Percentiles rank a stretch among this genome's conserved stretches.
phyloP scores from a whole-genome alignment of 2,113 vertebrate species.

The Caretta caretta region DNA sequence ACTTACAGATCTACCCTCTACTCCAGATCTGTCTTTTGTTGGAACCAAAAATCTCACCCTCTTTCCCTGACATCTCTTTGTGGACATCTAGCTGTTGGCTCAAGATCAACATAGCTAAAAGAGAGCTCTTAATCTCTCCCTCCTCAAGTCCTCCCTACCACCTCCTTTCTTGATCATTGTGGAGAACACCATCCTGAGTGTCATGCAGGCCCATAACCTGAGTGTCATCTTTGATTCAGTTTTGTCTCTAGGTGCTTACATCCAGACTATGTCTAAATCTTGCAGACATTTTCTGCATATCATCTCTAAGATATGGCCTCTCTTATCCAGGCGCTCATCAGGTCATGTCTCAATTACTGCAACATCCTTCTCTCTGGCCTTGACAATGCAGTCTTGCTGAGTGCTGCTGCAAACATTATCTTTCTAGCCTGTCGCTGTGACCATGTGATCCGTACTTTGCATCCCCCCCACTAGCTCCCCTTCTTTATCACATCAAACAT shows the following conservation, averaged over 20 bases:
- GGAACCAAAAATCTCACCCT: too few relatives aligned
- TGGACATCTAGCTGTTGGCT: neutral
- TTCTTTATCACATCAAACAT: neutral
- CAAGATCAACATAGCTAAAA: neutral
- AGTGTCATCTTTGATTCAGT: neutral
- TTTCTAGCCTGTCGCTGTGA: neutral
- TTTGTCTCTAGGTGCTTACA: neutral
- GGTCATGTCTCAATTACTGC: neutral
- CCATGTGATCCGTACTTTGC: neutral
- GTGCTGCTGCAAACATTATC: neutral
- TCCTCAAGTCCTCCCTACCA: neutral
- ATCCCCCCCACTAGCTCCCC: neutral
- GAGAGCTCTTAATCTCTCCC: too few relatives aligned
- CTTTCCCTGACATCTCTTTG: neutral
- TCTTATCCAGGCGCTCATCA: neutral
- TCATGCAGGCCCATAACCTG: neutral
- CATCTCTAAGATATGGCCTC: neutral
- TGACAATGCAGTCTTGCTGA: neutral
- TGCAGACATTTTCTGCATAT: neutral
- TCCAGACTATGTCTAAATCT: neutral
- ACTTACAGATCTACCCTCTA: neutral
- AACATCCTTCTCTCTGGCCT: neutral
- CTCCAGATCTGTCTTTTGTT: neutral
- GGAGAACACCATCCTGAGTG: neutral
- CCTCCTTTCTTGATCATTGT: neutral